phyloP scores from a whole-genome alignment of 2,797 vertebrate species.

The Crocodylus rhombifer region DNA sequence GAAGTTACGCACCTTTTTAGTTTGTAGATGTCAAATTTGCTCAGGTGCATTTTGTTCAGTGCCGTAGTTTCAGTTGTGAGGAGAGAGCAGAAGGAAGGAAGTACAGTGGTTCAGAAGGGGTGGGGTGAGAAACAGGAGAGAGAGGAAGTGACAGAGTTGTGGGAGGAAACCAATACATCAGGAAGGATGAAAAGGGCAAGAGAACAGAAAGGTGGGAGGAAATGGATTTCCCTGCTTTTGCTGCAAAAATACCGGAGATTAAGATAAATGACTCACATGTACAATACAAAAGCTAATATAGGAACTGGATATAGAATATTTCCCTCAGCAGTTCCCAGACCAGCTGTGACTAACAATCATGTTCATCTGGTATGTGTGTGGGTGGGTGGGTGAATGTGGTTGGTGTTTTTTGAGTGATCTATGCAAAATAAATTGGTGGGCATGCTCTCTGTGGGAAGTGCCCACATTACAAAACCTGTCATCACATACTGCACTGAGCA shows the following conservation, averaged over 20 bases:
- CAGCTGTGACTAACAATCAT: background rate
- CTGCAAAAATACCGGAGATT: background rate
- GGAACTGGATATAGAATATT: background rate
- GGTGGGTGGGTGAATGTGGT: background rate
- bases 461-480: background rate
- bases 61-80: background rate
- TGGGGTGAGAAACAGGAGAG: background rate
- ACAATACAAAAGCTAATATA: background rate
- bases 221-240: background rate
- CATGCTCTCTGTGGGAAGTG: background rate
- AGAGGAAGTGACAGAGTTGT: background rate
- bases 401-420: background rate
- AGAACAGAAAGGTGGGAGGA: background rate
- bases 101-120: background rate
- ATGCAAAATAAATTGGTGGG: background rate
- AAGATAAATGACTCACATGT: background rate
- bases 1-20: background rate
- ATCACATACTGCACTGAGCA: background rate
- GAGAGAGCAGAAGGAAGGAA: background rate
- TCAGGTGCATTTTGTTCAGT: background rate
- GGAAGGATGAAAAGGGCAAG: background rate
- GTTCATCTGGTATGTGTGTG: background rate
- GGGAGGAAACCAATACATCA: background rate
- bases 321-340: background rate
- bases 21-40: background rate